Evolutionary conservation across 2,113 vertebrate species (phyloP).

Genomic region (Amazona guildingii): DNA sequence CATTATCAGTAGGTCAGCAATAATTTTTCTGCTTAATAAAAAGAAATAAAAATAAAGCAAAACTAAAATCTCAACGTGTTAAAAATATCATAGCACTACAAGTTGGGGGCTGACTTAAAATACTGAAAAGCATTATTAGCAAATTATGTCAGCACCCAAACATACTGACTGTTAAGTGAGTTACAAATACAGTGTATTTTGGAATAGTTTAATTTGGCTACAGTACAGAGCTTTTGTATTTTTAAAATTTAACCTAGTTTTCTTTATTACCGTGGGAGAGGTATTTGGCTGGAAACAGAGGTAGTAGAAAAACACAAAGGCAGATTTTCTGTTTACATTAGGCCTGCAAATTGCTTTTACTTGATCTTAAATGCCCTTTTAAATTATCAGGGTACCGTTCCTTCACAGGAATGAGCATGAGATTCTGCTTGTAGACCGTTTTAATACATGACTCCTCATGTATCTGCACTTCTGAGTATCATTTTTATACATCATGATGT

Average conservation of each 20-base stretch:
- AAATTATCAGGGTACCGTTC: not conserved
- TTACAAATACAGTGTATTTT: conserved; percentile 17
- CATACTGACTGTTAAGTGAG: not conserved
- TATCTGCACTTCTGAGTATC: not conserved
- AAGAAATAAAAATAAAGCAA: not conserved
- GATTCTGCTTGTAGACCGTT: not conserved
- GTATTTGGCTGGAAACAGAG: not conserved
- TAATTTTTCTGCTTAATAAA: not conserved
- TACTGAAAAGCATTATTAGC: not conserved
- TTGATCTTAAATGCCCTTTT: not conserved
- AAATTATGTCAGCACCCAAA: not conserved
- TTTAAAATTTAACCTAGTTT: conserved; percentile 56
- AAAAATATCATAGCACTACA: not conserved
- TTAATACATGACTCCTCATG: not conserved
- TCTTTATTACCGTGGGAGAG: conserved; percentile 21
- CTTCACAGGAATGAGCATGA: not conserved
- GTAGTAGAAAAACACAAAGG: not conserved
- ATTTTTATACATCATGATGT: not conserved
- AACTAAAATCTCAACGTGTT: not conserved
- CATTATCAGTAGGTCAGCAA: not conserved
- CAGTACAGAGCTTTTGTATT: conserved; percentile 13
- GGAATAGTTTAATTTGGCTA: conserved; percentile 30
- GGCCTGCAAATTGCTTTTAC: not conserved
- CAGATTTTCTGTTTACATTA: not conserved
- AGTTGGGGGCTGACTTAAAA: not conserved